Evolutionary conservation across 2,888 invertebrate species (phyloP), one percentile per base, ranked within the genome.

Genomic region (Tenthredo notha): DNA sequence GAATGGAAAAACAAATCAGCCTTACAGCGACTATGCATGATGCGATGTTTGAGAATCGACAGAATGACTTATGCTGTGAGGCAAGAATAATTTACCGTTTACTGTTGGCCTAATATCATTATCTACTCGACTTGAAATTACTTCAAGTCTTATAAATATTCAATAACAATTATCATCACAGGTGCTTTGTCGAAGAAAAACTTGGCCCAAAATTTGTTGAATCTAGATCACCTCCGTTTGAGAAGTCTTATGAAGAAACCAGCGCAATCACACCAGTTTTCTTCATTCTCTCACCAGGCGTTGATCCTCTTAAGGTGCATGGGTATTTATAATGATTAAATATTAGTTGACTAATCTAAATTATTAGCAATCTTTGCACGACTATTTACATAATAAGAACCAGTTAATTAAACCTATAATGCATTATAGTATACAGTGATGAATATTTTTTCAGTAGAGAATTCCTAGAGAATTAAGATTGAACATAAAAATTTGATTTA

Each of bases 1-100:
- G 99, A 99, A 91, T 99, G 99, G 99, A 99, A 98, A 92, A 97
- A 97, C 90, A 98, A 98, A 93, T 95, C 96, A 0, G 94, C 97
- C 0, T 93, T 99, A 74, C 98, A 99, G 92, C 95, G 97, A 87
- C 94, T 99, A 6, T 98, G 98, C 91, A 98, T 99, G 92, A 97
- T 99, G 97, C 95, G 99, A 85, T 98, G 98, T 29, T 94, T 99
- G 83, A 94, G 99, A 74, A 97, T 98, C 0, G 99, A 99, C 94
- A 95, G 99, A 88, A 98, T 99, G 98, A 98, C 98, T 0, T 98
- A 99, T 90, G 98, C 98, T 18, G 96, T 98, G 77, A 94, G 94
- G 97, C 97, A 91, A 91, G 91, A 89, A 65, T 43, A 9, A 33
- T 72, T 70, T 21, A 70, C 33, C 82, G 12, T 67, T 72, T 5